phyloP scores from a whole-genome alignment of 1,140 invertebrate species.

The Wiebesia pumilae region DNA sequence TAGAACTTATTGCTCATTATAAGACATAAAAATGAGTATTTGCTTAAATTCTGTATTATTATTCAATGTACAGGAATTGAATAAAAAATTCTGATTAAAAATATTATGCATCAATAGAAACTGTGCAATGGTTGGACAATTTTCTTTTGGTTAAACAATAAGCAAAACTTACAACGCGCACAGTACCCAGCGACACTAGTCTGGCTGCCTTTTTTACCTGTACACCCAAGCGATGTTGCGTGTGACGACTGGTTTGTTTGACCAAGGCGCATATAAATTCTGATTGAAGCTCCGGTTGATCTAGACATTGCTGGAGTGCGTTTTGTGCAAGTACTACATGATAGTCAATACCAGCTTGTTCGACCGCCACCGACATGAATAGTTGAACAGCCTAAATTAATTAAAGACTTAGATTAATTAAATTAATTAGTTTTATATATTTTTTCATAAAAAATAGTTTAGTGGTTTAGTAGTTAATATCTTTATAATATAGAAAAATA shows the following conservation, averaged over 20 bases:
- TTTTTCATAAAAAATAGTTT: neutral
- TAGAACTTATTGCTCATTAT: no score
- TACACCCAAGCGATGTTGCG: conserved; percentile 88
- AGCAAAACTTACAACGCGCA: conserved; percentile 78
- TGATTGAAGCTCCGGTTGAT: conserved; percentile 91
- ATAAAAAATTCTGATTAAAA: conserved; percentile 1
- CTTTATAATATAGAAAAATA: no score
- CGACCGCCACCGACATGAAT: conserved; percentile 94
- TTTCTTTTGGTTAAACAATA: conserved; percentile 71
- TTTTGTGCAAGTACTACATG: conserved; percentile 96
- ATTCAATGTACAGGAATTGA: neutral
- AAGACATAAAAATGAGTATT: neutral
- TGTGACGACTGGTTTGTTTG: conserved; percentile 93
- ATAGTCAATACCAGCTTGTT: conserved; percentile 96
- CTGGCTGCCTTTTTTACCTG: conserved; percentile 86
- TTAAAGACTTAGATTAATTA: neutral
- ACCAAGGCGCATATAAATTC: conserved; percentile 93
- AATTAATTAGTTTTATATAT: neutral
- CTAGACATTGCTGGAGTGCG: conserved; percentile 91
- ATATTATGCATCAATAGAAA: conserved; percentile 10
- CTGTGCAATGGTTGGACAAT: conserved; percentile 19
- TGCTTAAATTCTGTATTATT: neutral
- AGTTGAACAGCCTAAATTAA: conserved; percentile 88
- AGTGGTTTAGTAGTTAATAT: no score
- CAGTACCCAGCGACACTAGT: conserved; percentile 75